A percentile compares a stretch with the other conserved stretches of the same genome.
Evolutionary conservation across 1,140 invertebrate species (phyloP).

Genomic region (Orius laevigatus): DNA sequence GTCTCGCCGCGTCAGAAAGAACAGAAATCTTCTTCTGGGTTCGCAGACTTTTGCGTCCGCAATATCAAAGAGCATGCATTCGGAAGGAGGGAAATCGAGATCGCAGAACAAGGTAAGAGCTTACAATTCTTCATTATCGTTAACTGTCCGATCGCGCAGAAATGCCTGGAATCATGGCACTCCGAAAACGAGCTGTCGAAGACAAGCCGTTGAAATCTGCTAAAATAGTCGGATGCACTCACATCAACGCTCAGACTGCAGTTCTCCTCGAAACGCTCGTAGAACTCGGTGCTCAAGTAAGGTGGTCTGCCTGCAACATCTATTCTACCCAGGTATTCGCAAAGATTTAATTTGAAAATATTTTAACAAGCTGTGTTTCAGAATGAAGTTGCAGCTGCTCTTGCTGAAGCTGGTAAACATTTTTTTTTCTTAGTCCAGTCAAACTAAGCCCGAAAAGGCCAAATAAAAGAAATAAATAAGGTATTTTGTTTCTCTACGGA

Average conservation of each 20-base stretch:
- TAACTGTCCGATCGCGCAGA: slow-evolving; percentile 39
- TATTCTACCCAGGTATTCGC: slow-evolving; percentile 79
- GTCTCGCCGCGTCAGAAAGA: slow-evolving; percentile 72
- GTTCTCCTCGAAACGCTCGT: slow-evolving; percentile 87
- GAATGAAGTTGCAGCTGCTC: slow-evolving; percentile 93
- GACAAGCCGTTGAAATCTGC: slow-evolving; percentile 91
- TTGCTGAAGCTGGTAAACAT: slow-evolving; percentile 61
- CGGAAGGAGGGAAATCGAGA: slow-evolving; percentile 90
- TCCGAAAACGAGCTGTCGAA: slow-evolving; percentile 73
- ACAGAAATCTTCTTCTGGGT: slow-evolving; percentile 60
- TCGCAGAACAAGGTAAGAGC: slow-evolving; percentile 75
- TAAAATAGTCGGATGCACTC: slow-evolving; percentile 92
- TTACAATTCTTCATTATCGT: slow-evolving; percentile 9
- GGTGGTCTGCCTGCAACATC: slow-evolving; percentile 96
- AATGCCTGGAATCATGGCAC: slow-evolving; percentile 94
- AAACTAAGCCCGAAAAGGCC: too few relatives aligned
- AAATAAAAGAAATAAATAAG: too few relatives aligned
- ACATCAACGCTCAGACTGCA: slow-evolving; percentile 95
- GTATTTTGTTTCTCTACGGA: background rate
- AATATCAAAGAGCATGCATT: slow-evolving; percentile 86
- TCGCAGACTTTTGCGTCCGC: slow-evolving; percentile 76
- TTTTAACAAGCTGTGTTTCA: slow-evolving; percentile 27
- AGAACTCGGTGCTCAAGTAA: slow-evolving; percentile 73
- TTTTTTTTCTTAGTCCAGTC: slow-evolving; percentile 4
- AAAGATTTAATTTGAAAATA: background rate